Evolutionary conservation across 2,888 invertebrate genomes (phyloP).

Genomic region (Argyresthia goedartella): DNA sequence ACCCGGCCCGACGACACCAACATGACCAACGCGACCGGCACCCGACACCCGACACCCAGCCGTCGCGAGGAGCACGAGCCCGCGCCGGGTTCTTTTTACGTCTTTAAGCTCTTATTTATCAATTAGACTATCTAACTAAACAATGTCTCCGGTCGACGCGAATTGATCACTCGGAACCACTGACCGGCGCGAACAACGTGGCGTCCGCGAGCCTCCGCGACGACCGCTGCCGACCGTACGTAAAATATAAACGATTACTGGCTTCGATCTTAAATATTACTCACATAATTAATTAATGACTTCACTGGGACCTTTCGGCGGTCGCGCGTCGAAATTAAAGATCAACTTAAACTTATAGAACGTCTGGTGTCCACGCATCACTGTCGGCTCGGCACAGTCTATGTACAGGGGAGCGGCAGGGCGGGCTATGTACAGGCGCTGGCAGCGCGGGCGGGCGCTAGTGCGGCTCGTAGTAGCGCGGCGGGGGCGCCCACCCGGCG

Average conservation of each 20-base stretch:
- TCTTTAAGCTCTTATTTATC: conserved; percentile 56
- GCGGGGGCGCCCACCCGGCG: conserved; percentile 82
- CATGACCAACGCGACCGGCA: conserved; percentile 1
- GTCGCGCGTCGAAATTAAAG: conserved; percentile 31
- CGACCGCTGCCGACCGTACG: conserved; percentile 40
- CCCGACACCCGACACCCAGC: background rate
- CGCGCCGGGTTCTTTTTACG: conserved; percentile 37
- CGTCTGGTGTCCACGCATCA: background rate
- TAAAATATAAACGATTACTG: conserved; percentile 54
- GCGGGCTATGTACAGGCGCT: background rate
- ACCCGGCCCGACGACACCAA: background rate
- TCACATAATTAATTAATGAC: conserved; percentile 51
- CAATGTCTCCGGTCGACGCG: conserved; percentile 25
- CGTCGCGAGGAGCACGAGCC: conserved; percentile 8
- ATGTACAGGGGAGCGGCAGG: conserved; percentile 12
- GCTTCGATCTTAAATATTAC: conserved; percentile 53
- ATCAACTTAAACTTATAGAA: conserved; percentile 39
- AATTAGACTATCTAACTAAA: conserved; percentile 59
- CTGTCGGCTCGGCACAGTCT: conserved; percentile 1
- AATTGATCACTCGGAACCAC: conserved; percentile 29
- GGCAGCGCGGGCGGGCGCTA: conserved; percentile 54
- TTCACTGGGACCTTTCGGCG: conserved; percentile 31
- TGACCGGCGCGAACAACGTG: conserved; percentile 4
- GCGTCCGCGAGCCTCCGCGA: conserved; percentile 8
- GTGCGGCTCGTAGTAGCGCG: conserved; percentile 65